phyloP scores from a whole-genome alignment of 2,888 invertebrate genomes.

The Pogonocherus hispidulus region DNA sequence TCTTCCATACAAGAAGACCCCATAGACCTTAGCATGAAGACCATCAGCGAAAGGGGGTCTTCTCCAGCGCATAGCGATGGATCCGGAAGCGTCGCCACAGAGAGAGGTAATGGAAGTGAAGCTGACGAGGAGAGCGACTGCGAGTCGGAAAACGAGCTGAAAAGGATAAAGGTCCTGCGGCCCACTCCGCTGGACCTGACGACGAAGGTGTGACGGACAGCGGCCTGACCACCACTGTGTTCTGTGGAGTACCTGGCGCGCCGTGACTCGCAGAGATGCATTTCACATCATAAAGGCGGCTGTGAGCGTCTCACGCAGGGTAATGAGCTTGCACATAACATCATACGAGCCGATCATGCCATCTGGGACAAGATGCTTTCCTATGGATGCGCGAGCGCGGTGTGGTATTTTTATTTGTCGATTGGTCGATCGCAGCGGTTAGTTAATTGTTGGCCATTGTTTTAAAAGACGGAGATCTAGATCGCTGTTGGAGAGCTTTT shows the following conservation, averaged over 20 bases:
- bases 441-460: slow-evolving; percentile 40
- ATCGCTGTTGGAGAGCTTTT: slow-evolving; percentile 17
- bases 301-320: slow-evolving; percentile 33
- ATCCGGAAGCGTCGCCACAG: slow-evolving; percentile 59
- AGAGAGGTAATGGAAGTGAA: slow-evolving; percentile 68
- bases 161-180: slow-evolving; percentile 66
- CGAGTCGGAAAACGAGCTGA: slow-evolving; percentile 67
- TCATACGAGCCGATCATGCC: slow-evolving; percentile 46
- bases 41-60: slow-evolving; percentile 71
- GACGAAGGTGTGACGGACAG: slow-evolving; percentile 77
- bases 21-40: slow-evolving; percentile 85
- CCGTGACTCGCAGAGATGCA: slow-evolving; percentile 39
- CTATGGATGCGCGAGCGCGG: slow-evolving; percentile 23
- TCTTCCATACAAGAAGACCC: slow-evolving; percentile 79
- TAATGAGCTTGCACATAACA: slow-evolving; percentile 37
- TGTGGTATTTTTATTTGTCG: slow-evolving; percentile 31
- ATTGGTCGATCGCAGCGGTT: slow-evolving; percentile 27
- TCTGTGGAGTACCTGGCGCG: slow-evolving; percentile 58
- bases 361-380: slow-evolving; percentile 29
- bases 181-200: slow-evolving; percentile 76
- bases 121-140: slow-evolving; percentile 72
- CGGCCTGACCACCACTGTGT: slow-evolving; percentile 56
- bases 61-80: slow-evolving; percentile 63
- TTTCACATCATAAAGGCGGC: slow-evolving; percentile 43
- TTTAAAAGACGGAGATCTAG: slow-evolving; percentile 39